Evolutionary conservation across 2,888 invertebrate species (phyloP).

Genomic region (Melanostoma mellinum): DNA sequence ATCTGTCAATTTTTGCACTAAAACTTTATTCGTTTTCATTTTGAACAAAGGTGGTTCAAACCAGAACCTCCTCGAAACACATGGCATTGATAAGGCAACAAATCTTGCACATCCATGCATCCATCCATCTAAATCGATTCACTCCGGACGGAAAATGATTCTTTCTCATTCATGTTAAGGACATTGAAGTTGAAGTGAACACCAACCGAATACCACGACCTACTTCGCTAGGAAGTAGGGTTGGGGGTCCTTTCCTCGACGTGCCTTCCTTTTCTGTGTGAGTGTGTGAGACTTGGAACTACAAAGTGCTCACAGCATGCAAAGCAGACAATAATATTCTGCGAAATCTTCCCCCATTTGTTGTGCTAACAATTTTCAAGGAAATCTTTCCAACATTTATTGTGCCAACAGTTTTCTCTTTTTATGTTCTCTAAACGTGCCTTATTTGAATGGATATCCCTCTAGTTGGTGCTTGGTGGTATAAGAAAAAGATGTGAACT

Average conservation of each 20-base stretch:
- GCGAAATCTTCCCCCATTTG: conserved; percentile 41
- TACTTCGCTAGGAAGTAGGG: not conserved
- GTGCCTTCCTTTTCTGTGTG: conserved; percentile 16
- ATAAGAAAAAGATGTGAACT: not conserved
- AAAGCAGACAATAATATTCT: conserved; percentile 45
- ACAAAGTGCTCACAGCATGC: conserved; percentile 33
- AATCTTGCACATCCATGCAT: conserved; percentile 46
- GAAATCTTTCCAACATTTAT: conserved; percentile 42
- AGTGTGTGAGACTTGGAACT: conserved; percentile 25
- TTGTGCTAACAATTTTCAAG: conserved; percentile 43
- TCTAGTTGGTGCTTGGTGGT: conserved; percentile 8
- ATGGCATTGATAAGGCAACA: conserved; percentile 32
- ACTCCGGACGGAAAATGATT: conserved; percentile 12
- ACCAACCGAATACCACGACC: too few species aligned
- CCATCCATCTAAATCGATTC: conserved; percentile 4
- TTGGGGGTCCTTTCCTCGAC: not conserved
- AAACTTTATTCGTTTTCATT: too few species aligned
- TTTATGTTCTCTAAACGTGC: conserved; percentile 51
- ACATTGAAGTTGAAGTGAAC: conserved; percentile 6
- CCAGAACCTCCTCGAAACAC: too few species aligned
- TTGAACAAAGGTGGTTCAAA: too few species aligned
- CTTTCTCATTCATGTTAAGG: conserved; percentile 25
- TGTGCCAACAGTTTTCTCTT: conserved; percentile 39
- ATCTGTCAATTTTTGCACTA: too few species aligned
- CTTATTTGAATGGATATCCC: conserved; percentile 50